A percentile compares a stretch with the other conserved stretches of the same genome.
Conservation (phyloP, 64 coral and sea anemone genomes). For the Astreopora myriophthalma region DNA sequence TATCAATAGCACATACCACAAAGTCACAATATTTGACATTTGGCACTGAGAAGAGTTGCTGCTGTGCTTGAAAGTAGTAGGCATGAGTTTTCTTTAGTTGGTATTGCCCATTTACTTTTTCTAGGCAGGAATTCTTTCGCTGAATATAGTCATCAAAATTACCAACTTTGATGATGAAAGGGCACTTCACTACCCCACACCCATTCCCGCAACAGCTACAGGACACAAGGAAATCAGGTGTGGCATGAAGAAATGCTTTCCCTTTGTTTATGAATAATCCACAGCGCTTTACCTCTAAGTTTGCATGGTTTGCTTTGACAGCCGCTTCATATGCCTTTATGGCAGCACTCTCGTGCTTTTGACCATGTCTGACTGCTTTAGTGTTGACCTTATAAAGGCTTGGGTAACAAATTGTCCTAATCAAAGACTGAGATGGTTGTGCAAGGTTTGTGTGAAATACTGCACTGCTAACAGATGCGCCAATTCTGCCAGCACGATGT, state of each 20-base stretch:
- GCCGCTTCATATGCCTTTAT: slow-evolving; percentile 32
- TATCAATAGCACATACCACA: background rate
- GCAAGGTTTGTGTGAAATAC: slow-evolving; percentile 35
- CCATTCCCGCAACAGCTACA: slow-evolving; percentile 33
- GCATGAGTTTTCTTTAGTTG: background rate
- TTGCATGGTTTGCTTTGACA: slow-evolving; percentile 25
- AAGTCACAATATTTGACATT: background rate
- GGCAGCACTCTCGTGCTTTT: background rate
- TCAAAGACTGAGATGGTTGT: slow-evolving; percentile 40
- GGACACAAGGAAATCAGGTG: slow-evolving; percentile 33
- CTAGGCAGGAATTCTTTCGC: slow-evolving; percentile 20
- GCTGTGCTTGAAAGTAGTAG: slow-evolving; percentile 29
- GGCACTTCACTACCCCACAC: slow-evolving; percentile 1
- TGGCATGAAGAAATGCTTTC: slow-evolving; percentile 9
- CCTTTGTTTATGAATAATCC: slow-evolving; percentile 54
- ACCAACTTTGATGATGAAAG: slow-evolving; percentile 24
- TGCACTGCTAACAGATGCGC: slow-evolving; percentile 1
- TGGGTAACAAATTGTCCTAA: slow-evolving; percentile 50
- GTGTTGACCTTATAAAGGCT: slow-evolving; percentile 35
- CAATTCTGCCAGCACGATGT: slow-evolving; percentile 41
- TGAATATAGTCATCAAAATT: background rate
- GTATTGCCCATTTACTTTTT: slow-evolving; percentile 19
- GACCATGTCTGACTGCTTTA: background rate
- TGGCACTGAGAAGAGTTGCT: background rate
- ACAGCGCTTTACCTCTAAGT: slow-evolving; percentile 25